Base-by-base conservation (phyloP, 1,140 invertebrate genomes). In the Papilio helenus region DNA sequence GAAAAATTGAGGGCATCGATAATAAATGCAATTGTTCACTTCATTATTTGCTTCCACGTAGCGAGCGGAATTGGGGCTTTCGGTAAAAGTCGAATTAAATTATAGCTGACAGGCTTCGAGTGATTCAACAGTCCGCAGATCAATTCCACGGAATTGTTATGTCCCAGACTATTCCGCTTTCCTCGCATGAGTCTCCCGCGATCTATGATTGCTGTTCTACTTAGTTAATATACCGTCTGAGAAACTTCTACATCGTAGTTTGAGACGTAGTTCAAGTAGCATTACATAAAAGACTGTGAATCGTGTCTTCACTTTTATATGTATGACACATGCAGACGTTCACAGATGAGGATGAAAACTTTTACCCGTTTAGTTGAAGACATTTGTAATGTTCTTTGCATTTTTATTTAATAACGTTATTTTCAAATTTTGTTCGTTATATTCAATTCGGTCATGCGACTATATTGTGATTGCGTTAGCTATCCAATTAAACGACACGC, bases 401-500 rank as follows among this genome's bases (percentile, higher is more conserved):
- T 65, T 26, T 68, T 29, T 7, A 44, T 72, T 10, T 39, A 72
- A 72, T 39, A 34, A 39, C 3, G 7, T 34, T 39, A 34, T 42
- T 44, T n/a, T 72, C 9, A 72, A 49, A 55, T 29, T n/a, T 55
- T 76, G 58, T 76, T 76, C 26, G 46, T 76, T 23, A n/a, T 44
- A 4, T 26, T 26, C 72, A 90, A 91, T 90, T 89, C 86, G 84
- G 88, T 90, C 87, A 88, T 89, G 82, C 83, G 86, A 88, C 83
- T 86, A 81, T 85, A 79, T 83, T 77, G 84, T 89, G 86, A 90
- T 90, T 91, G 89, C 86, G 87, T 84, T 82, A 87, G 81, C 87
- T 80, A 85, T 86, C 78, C 87, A 84, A 83, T 88, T 87, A 91
- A 88, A 84, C 87, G 88, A 84, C 86, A 83, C 87, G 84, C 86